These are phyloP conservation scores for Myotis myotis DNA, from an alignment of 2,797 vertebrate species.

Conservation along the genomic window DNA sequence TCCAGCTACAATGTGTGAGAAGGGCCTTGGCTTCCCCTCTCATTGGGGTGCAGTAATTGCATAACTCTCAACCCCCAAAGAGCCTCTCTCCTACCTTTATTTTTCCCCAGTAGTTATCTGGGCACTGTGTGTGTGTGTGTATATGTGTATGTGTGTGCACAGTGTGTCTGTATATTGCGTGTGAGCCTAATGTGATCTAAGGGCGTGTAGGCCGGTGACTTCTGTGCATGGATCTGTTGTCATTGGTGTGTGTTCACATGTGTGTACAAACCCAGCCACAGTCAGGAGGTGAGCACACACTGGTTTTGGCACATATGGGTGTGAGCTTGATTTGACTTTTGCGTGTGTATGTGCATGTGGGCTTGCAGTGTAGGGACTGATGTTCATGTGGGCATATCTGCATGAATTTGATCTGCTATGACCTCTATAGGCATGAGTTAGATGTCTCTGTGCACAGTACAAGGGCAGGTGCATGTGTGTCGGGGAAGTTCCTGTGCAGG, in stretches of 20 bases:
- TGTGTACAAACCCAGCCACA: neutral
- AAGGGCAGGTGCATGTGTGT: neutral
- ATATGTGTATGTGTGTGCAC: no score
- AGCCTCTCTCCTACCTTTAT: neutral
- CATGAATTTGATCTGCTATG: neutral
- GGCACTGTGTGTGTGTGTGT: neutral
- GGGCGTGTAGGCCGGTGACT: neutral
- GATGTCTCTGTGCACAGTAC: neutral
- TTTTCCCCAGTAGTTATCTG: neutral
- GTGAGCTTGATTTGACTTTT: neutral
- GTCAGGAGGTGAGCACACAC: neutral
- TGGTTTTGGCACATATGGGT: neutral
- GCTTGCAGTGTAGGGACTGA: neutral
- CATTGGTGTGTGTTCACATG: neutral
- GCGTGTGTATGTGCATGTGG: neutral
- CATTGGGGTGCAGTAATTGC: neutral
- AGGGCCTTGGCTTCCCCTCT: neutral
- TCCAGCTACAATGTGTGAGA: neutral
- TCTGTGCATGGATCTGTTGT: neutral
- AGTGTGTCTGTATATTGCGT: neutral
- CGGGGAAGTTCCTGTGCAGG: neutral
- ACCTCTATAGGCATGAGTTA: no score
- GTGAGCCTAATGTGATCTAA: neutral
- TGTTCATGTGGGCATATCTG: neutral
- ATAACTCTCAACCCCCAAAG: neutral